Evolutionary conservation across 2,797 vertebrate genomes (phyloP), one percentile per base, ranked within the genome.

Genomic region (Psittacula echo): DNA sequence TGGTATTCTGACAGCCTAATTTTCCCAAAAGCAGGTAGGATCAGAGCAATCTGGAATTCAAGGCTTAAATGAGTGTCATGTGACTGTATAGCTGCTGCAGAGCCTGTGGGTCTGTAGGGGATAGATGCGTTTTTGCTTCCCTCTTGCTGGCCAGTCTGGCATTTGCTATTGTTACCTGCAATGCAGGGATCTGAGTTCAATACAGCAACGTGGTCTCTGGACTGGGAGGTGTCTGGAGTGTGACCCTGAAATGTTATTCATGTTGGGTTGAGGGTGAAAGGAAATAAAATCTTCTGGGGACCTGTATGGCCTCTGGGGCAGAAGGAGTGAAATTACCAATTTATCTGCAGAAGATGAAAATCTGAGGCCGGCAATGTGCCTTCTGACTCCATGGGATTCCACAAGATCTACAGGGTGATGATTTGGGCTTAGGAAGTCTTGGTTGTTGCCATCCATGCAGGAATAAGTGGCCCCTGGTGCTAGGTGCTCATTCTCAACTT

Each of bases 1-100:
- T 41, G 20, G 54, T 70, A 42, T 75, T 79, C 78, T 71, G 77
- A 53, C 48, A 88, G 67, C 17, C 45, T 73, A 53, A 58, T 95
- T 95, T 96, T 89, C 62, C 81, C 78, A 48, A 78, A 88, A 67
- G 72, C 45, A 74, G 30, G 85, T 62, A 65, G 82, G 53, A 78
- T 80, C 54, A 47, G 64, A 95, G 62, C 21, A 80, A 64, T 72
- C 37, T 75, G 50, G 50, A 65, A 65, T 88, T 27, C 15, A 24
- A 84, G 51, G 61, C 23, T 92, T 93, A 80, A 94, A 85, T 61
- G 64, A 72, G 32, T 17, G 5, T 34, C 17, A 14, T 0, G 6
- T 77, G 71, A 3, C 47, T 77, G 27, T 5, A 6, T 4, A 61
- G 71, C 37, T 83, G 8, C 0, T 80, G 66, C 83, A 81, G 83